Base-by-base conservation (phyloP, 2,113 vertebrate species). In the Panthera tigris region DNA sequence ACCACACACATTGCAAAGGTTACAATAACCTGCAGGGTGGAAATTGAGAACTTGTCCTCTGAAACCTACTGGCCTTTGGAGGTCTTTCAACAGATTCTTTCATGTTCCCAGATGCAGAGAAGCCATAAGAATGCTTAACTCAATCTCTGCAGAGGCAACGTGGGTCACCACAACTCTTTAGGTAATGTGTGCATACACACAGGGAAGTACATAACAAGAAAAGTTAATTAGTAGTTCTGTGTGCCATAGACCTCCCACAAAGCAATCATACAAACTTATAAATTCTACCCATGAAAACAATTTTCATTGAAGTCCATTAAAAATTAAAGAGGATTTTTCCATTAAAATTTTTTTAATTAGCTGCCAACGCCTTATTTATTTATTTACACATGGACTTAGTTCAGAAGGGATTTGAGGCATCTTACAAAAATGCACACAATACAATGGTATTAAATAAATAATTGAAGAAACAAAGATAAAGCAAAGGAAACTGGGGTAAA, bases 291-390 rank as follows among this genome's bases (percentile, higher is more conserved):
- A 41, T 97, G 90, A 78, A 97, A 97, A 96, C 80, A 96, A 88
- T 90, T 94, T 91, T 92, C 83, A 82, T 1, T 92, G 80, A 97
- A 92, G 92, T 91, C 76, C n/a, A 98, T 98, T 95, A 98, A 98
- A 97, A 96, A 97, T 97, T 98, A 90, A 97, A 96, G 91, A 92
- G 36, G 50, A 89, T 66, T 87, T 96, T 96, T 86, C 84, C 88
- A 97, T 95, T 97, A 95, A 89, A 94, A 61, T 31, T 97, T 79
- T 89, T 95, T 92, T 31, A 96, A 98, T 95, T 96, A 96, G 79
- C 50, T 96, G 83, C 80, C 89, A 96, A 36, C 8, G 7, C n/a
- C 92, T 97, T 81, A 93, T 82, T 90, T 94, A 78, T 94, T 94
- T 95, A 93, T 94, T 95, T 92, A 87, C 55, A 78, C 36, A 94